A percentile compares a stretch with the other conserved stretches of the same genome.
These are phyloP conservation scores for Rosalia funebris DNA, from an alignment of 2,888 invertebrate species.

Conservation along the genomic window DNA sequence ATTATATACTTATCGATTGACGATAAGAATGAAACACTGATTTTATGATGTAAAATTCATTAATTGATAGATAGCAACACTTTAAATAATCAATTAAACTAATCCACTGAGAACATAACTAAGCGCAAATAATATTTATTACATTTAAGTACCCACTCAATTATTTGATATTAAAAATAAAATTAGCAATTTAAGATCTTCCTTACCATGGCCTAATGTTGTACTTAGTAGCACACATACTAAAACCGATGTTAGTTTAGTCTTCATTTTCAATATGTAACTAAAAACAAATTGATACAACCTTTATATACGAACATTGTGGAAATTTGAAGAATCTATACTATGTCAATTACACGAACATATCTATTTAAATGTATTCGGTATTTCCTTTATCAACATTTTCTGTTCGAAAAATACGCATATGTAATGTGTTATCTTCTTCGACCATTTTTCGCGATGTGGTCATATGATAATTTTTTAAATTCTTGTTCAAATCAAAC, in stretches of 20 bases:
- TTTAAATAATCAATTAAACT: too few species aligned
- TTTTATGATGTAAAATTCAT: too few species aligned
- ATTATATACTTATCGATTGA: too few species aligned
- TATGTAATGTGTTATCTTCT: constrained; percentile 16
- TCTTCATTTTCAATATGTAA: constrained; percentile 43
- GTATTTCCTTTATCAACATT: constrained; percentile 5
- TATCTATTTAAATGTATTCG: constrained; percentile 3
- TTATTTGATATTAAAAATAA: too few species aligned
- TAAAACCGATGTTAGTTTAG: constrained; percentile 43
- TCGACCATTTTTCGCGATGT: not conserved
- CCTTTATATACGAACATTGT: constrained; percentile 28
- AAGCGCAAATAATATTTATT: too few species aligned
- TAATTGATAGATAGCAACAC: too few species aligned
- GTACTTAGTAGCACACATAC: constrained; percentile 43
- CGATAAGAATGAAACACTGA: too few species aligned
- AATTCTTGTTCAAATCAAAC: too few species aligned
- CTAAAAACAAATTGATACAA: constrained; percentile 18
- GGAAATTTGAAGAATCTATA: constrained; percentile 6
- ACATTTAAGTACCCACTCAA: too few species aligned
- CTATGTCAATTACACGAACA: constrained; percentile 26
- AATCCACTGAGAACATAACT: too few species aligned
- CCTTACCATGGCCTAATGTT: constrained; percentile 47
- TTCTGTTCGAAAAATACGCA: not conserved
- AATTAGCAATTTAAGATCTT: too few species aligned
- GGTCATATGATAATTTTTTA: not conserved